Evolutionary conservation across 92 coral and sea anemone genomes (phyloP).

Genomic region (Epizoanthus rinbou): DNA sequence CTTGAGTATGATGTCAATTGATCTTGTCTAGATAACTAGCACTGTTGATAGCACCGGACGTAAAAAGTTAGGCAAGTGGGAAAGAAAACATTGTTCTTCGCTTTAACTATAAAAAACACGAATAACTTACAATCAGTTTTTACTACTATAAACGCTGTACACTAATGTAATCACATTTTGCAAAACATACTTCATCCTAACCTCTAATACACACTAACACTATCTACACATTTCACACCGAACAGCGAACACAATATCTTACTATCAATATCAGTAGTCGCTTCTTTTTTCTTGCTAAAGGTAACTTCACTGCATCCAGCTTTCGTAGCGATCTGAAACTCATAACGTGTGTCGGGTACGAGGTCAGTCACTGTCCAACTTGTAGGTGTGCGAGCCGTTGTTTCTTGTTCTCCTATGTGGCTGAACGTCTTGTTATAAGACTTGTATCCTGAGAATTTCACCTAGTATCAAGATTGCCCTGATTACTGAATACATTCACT

Average conservation of each 20-base stretch:
- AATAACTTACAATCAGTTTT: too few species aligned
- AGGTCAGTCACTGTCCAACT: not conserved
- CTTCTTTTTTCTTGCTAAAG: not conserved
- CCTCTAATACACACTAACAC: too few species aligned
- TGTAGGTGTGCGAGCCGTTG: not conserved
- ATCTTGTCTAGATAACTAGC: too few species aligned
- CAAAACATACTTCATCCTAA: too few species aligned
- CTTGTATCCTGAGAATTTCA: not conserved
- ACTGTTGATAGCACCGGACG: too few species aligned
- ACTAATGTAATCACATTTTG: too few species aligned
- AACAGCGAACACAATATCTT: not conserved
- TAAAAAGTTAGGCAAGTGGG: too few species aligned
- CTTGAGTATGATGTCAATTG: too few species aligned
- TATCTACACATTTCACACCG: too few species aligned
- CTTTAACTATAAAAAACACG: too few species aligned
- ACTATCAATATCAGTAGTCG: conserved; percentile 21
- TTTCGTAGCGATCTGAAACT: conserved; percentile 26
- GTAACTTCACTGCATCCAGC: conserved; percentile 13
- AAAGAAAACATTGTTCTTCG: too few species aligned
- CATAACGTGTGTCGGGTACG: conserved; percentile 7
- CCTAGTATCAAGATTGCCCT: not conserved
- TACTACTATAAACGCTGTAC: too few species aligned
- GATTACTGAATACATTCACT: not conserved
- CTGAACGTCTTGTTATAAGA: conserved; percentile 11
- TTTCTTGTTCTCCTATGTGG: not conserved